Evolutionary conservation across 2,113 vertebrate species (phyloP).

Genomic region (Symphodus melops): DNA sequence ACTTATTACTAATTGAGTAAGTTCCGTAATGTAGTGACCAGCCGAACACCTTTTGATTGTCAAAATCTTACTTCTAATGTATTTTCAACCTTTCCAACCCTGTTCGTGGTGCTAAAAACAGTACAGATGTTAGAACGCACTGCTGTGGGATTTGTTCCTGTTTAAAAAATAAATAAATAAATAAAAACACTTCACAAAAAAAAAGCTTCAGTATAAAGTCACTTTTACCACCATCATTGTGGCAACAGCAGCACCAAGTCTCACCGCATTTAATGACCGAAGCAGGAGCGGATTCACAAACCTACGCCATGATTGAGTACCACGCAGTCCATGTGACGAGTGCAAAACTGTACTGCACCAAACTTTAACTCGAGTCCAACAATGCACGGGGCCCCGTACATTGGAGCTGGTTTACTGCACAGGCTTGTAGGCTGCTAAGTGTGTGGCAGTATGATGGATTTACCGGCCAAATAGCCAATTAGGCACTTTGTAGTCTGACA

Average conservation of each 20-base stretch:
- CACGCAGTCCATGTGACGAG: neutral
- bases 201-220: neutral
- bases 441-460: conserved; percentile 78
- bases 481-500: conserved; percentile 78
- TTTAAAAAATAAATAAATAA: too few species aligned
- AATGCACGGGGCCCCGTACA: conserved; percentile 33
- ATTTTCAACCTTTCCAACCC: too few species aligned
- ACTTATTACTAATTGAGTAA: too few species aligned
- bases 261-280: neutral
- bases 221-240: neutral
- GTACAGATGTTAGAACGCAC: too few species aligned
- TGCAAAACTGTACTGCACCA: conserved; percentile 13
- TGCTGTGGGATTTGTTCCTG: too few species aligned
- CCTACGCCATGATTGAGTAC: neutral
- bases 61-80: too few species aligned
- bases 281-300: neutral
- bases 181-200: neutral
- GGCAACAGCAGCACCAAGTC: neutral
- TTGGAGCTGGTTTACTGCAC: conserved; percentile 50
- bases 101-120: too few species aligned
- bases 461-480: conserved; percentile 79
- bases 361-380: conserved; percentile 29
- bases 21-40: too few species aligned
- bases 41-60: too few species aligned
- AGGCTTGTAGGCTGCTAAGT: conserved; percentile 59